Base-by-base conservation (phyloP, 2,797 vertebrate species). In the Benthosema pterotum region DNA sequence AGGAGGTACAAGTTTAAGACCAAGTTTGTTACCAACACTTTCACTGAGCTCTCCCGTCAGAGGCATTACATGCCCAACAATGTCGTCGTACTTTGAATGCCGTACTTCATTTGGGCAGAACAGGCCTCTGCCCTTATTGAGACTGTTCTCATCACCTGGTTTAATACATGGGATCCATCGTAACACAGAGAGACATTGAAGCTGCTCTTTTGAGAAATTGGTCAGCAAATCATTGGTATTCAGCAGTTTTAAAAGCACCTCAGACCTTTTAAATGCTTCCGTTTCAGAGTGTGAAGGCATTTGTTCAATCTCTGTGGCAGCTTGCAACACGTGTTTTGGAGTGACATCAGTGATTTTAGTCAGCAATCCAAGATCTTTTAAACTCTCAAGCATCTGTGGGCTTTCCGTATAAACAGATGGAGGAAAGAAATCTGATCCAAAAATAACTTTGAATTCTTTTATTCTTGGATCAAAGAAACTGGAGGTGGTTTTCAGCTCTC, bases 21-120 rank as follows among this genome's bases (percentile, higher is more conserved):
- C 91, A 59, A 96, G 86, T 65, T 74, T 71, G 15, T 38, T 60
- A 75, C 88, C 89, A 4, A 91, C 67, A 63, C 71, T 77, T 57
- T 87, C 65, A 65, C 65, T 82, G 54, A 95, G 84, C 14, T 72
- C 64, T 0, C 69, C 63, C 0, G 88, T 85, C 52, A 95, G 71
- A 28, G 91, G 91, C 94, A 95, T 95, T 6, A 90, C 91, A 79
- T 91, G 67, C 2, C 91, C 93, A 58, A 94, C 92, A 74, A 95
- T 83, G 60, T 87, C 52, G 9, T 74, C 22, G 49, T 89, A 94
- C 22, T 57, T 67, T 7, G 70, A 75, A 62, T 91, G 81, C 48
- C 91, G 80, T 32, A 94, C 79, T 66, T 91, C 87, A 46, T 45
- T 11, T 0, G 89, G 93, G 51, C 85, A 88, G 56, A 75, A 94